These are phyloP conservation scores for Argyresthia albistria DNA, from an alignment of 2,888 invertebrate genomes.

Conservation along the genomic window DNA sequence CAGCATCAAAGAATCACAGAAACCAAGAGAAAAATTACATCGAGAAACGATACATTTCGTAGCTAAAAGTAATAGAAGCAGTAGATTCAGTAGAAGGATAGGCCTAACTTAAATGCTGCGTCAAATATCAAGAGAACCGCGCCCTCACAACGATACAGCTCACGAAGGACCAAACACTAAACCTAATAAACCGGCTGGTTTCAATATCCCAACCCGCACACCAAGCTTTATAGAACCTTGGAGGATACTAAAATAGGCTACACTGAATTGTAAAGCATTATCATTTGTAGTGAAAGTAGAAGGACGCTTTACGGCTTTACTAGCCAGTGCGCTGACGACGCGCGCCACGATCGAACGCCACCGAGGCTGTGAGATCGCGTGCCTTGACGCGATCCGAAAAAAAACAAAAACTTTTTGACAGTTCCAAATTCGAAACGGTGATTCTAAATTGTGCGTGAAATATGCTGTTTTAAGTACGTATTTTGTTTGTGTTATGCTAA, in stretches of 20 bases:
- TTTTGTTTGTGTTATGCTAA: slow-evolving; percentile 17
- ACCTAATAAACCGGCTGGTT: slow-evolving; percentile 7
- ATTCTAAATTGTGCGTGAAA: slow-evolving; percentile 4
- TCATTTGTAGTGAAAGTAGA: slow-evolving; percentile 59
- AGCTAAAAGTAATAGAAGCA: slow-evolving; percentile 14
- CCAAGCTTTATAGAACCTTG: neutral
- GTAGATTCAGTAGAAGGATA: slow-evolving; percentile 21
- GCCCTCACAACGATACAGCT: slow-evolving; percentile 10
- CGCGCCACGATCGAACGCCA: slow-evolving; percentile 19
- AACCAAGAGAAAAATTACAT: no score
- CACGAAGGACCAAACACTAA: slow-evolving; percentile 10
- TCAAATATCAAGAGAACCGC: slow-evolving; percentile 22
- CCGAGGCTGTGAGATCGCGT: slow-evolving; percentile 4
- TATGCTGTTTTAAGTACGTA: slow-evolving; percentile 54
- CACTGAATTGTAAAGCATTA: slow-evolving; percentile 24
- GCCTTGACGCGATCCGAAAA: neutral
- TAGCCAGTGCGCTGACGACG: slow-evolving; percentile 37
- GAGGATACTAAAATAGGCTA: slow-evolving; percentile 11
- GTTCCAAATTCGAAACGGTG: slow-evolving; percentile 1
- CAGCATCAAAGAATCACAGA: no score
- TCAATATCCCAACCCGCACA: neutral
- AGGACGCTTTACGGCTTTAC: slow-evolving; percentile 39
- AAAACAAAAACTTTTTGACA: slow-evolving; percentile 3
- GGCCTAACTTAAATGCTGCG: no score
- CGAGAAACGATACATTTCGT: no score